These are phyloP conservation scores for Xiphophorus birchmanni DNA, from an alignment of 2,797 vertebrate genomes.

Conservation along the genomic window DNA sequence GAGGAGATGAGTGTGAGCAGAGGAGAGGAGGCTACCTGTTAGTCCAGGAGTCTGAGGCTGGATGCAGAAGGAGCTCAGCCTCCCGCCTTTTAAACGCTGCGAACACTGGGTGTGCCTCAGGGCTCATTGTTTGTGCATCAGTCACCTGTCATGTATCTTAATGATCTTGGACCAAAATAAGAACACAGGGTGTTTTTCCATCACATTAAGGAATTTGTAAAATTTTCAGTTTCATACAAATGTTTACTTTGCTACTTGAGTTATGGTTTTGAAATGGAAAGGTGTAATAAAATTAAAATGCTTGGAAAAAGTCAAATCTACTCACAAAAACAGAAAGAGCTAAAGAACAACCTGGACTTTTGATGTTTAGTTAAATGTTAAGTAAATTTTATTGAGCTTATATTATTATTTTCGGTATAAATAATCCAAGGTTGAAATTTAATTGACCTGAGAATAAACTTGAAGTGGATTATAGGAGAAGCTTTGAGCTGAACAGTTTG, in stretches of 20 bases:
- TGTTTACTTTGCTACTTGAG: neutral
- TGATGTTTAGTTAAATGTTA: no score
- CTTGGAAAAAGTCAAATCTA: neutral
- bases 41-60: neutral
- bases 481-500: no score
- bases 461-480: no score
- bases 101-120: slow-evolving; percentile 11
- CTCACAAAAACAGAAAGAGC: neutral
- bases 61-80: slow-evolving; percentile 14
- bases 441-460: no score
- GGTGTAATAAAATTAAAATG: neutral
- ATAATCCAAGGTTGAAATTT: no score
- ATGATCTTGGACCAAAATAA: neutral
- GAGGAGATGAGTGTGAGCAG: neutral
- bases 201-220: neutral
- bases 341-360: neutral
- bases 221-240: neutral
- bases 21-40: slow-evolving; percentile 10
- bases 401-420: no score
- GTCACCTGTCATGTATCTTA: neutral
- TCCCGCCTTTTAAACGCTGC: slow-evolving; percentile 14
- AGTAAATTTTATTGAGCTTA: no score
- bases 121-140: neutral
- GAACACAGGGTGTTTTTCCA: neutral
- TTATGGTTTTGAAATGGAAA: neutral